Evolutionary conservation across 1,140 invertebrate genomes (phyloP), one percentile per base, ranked within the genome.

Genomic region (Drosophila elegans): DNA sequence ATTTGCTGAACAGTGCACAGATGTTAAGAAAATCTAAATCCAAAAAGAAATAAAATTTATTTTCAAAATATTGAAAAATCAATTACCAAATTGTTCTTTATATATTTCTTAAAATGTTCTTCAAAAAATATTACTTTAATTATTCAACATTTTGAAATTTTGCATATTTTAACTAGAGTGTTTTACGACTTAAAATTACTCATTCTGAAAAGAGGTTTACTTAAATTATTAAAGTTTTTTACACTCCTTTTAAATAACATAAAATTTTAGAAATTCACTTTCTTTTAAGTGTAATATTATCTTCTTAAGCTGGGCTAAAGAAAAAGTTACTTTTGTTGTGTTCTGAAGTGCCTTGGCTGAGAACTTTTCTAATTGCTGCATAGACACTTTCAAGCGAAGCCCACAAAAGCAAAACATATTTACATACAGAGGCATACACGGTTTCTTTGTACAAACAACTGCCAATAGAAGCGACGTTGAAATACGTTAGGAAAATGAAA

Each of bases 311-410:
- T 41, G 4, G 6, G 9, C 0, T 6, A 34, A 11, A 25, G 16
- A 32, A 52, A 44, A 69, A 48, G 42, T 48, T 27, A 41, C 67
- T 69, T 55, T 39, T 68, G 63, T 69, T 55, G 25, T 53, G 12
- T 42, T 32, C 67, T 68, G 42, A 69, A 81, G 55, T 62, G 51
- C 55, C 52, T 68, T 74, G 45, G 36, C 11, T 55, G 61, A 61
- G 34, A 86, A 85, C 68, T 85, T 85, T 85, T 86, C 54, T 88
- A 85, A 85, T 85, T 85, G 82, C 67, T 74, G 74, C 74, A 66
- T 68, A 68, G 66, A 78, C 78, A 86, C 59, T 82, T 68, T 86
- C 53, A 32, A 80, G 73, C 45, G 51, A 57, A 34, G 21, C 36
- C 16, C 56, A 73, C 46, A 66, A 67, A 57, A 42, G 69, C n/a